Conservation (phyloP, 2,888 invertebrate genomes). For the Orthosia gracilis region DNA sequence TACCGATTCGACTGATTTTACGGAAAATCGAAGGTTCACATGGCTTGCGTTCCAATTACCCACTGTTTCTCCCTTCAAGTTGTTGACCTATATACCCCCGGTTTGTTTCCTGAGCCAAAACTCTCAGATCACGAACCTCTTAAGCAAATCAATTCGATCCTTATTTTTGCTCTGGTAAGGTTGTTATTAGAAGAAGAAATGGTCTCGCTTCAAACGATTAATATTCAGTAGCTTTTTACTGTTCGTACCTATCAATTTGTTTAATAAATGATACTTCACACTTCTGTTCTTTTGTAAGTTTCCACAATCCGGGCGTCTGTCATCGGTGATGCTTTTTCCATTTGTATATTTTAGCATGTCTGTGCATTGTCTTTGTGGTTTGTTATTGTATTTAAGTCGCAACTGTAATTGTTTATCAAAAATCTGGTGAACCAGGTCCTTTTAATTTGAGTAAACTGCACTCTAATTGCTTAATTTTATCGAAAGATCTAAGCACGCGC, state of each 20-base stretch:
- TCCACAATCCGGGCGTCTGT: constrained; percentile 45
- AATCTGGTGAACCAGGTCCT: no score
- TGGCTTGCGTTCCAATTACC: constrained; percentile 76
- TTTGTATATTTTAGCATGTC: constrained; percentile 28
- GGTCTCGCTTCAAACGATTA: constrained; percentile 66
- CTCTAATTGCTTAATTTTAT: no score
- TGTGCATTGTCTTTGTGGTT: background rate
- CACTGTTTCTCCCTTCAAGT: constrained; percentile 70
- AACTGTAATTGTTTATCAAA: background rate
- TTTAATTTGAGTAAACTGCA: no score
- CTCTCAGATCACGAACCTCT: constrained; percentile 68
- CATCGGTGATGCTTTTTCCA: constrained; percentile 32
- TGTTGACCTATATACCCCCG: constrained; percentile 77
- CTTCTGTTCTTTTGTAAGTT: constrained; percentile 64
- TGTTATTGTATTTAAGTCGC: background rate
- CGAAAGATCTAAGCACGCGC: no score
- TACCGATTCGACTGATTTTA: constrained; percentile 64
- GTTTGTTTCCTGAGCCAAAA: constrained; percentile 66
- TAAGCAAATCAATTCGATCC: constrained; percentile 69
- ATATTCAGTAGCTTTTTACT: constrained; percentile 74
- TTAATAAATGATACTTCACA: constrained; percentile 72
- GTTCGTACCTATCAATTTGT: constrained; percentile 75
- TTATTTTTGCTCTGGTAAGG: constrained; percentile 68
- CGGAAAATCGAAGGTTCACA: constrained; percentile 72
- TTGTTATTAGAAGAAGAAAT: constrained; percentile 60